Base-by-base conservation (phyloP, 1,140 invertebrate genomes). In the Whitmania pigra region DNA sequence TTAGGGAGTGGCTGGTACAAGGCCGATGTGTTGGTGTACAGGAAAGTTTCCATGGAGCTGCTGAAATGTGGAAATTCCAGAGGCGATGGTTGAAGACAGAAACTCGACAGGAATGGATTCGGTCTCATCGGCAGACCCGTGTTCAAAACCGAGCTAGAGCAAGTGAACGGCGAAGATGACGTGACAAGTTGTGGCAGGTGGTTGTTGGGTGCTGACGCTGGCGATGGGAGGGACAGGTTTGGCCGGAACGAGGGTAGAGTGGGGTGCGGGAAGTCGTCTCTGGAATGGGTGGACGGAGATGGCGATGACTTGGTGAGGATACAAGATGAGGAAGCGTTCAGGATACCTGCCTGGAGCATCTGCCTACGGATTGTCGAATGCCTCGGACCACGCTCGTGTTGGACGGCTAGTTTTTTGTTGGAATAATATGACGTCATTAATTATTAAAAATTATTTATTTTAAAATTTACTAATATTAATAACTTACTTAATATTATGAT, bases 311-410 rank as follows among this genome's bases (percentile, higher is more conserved):
- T 22, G 49, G 53, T 22, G 53, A 71, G 17, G 22, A 54, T 49
- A 22, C 18, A 40, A 15, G 57, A 49, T 25, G 60, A 18, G n/a
- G 66, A 53, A 20, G 27, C 20, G 17, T 31, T 25, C 4, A 63
- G 29, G 81, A 74, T 83, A 82, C 22, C 83, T 89, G 53, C 86
- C 83, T 78, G 91, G 83, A 22, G 89, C 86, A 93, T 90, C 83
- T 94, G 92, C 60, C 92, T 86, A 7, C 92, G 85, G 17, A 96
- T 83, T 2, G 93, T 96, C 0, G 92, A 92, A 77, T 93, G 94
- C 69, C 95, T 83, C n/a, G 94, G 95, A 0, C 94, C 95, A 76
- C 95, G 86, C 83, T 98, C 94, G 78, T 97, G 94, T 83, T 99
- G 95, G 4, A 99, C 95, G 67, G 95, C 94, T 94, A 83, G 70